Evolutionary conservation across 2,888 invertebrate species (phyloP), one percentile per base, ranked within the genome.

Genomic region (Cephus runcator): DNA sequence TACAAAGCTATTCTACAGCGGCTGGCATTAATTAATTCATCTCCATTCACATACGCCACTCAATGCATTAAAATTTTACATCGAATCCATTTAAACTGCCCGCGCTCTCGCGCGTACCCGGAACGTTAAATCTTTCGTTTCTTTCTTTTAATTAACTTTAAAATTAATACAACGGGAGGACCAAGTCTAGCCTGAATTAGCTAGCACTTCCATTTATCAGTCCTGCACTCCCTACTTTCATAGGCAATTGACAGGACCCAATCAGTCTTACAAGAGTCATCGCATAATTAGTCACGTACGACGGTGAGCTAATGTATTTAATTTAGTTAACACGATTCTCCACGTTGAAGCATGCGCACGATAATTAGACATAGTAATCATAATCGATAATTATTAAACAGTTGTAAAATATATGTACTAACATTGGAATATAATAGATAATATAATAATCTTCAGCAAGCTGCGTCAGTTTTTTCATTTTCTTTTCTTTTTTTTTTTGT

Each of bases 241-340:
- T 76, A 75, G 78, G 75, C 79, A 81, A 80, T 81, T 80, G 80
- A 81, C 81, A 80, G 79, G 77, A 81, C 77, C 80, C 80, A 79
- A 77, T 81, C 81, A 80, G 81, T 81, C 81, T 81, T 80, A 76
- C 71, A 80, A 80, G 77, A 73, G 77, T 78, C 78, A 75, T 78
- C 73, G 40, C 73, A 69, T 77, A 33, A 75, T 71, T 69, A 77
- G 75, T 15, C 71, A 33, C 75, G 71, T 30, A 56, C 15, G 23
- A 56, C 56, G 69, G 75, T 77, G 75, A 77, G 69, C 36, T 77
- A 75, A 77, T 31, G 31, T 71, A 71, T 75, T 74, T 77, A 71
- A 73, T 74, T 76, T 23, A 78, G n/a, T 76, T 71, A 78, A 68
- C 30, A 69, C 56, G 69, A 40, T 78, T 71, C 33, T 34, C 71